Base-by-base conservation (phyloP, 2,113 vertebrate genomes). In the Xiphophorus hellerii region DNA sequence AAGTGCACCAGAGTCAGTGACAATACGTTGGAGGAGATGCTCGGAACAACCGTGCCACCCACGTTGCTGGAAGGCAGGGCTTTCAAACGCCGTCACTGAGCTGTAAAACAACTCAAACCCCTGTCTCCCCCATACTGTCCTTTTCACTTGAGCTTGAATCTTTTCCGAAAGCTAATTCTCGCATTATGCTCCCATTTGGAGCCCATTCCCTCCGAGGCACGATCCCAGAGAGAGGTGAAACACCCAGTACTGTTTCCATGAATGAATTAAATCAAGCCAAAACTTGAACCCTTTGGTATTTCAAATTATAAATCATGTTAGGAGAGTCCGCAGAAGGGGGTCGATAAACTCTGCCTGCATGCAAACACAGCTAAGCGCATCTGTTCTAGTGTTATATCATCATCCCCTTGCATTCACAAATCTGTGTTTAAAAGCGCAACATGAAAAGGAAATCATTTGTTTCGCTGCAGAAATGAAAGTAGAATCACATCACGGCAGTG, bases 51-150 rank as follows among this genome's bases (percentile, higher is more conserved):
- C 93, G 93, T 95, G 95, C 98, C 98, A 99, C 98, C 97, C 98
- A 99, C 96, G 96, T 96, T 95, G 97, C 96, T 96, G 95, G 96
- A 95, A 96, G 96, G 94, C 94, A 92, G 90, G 54, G 95, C 95
- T 96, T 96, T 97, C 95, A 96, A 96, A 96, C 96, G 95, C 96
- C 96, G 94, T 96, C 95, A 96, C 94, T 94, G 95, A 96, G 96
- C 96, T 97, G 96, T 96, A 96, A 97, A 97, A 96, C 96, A 96
- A 94, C 96, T 95, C 94, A 92, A 96, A 96, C 94, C 97, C 96
- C 95, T 94, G 95, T 95, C 94, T 93, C 96, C 95, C 95, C 95
- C 94, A 95, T 95, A 96, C 96, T 97, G 96, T 97, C 96, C 95
- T 94, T 93, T 95, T 95, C 93, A 94, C 92, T 97, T 88, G 94